Evolutionary conservation across 37 sponge, comb jelly and placozoan species (phyloP), one percentile per base, ranked within the genome.

Genomic region (Amphimedon queenslandica): DNA sequence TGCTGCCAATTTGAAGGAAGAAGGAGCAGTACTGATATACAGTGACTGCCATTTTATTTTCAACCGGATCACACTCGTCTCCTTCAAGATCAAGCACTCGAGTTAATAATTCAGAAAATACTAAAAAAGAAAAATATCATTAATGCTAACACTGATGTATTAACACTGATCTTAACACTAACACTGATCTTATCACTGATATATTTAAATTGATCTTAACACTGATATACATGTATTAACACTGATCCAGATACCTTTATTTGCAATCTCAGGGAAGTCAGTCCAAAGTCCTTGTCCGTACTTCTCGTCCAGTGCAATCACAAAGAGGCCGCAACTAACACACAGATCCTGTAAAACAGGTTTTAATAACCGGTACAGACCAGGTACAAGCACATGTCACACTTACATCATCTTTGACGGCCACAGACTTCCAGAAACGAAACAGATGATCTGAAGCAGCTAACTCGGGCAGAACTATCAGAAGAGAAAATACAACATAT

Each of bases 21-120:
- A 57, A 86, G 36, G 87, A 55, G 4, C 66, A 37, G 72, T 61
- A 86, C 61, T 86, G 87, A 72, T 80, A 86, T 3, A 86, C 72
- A 57, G 87, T 86, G 60, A 86, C 81, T 8, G 70, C 70, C 87
- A 86, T 80, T 63, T 80, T 69, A 35, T 39, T 41, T 21, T 86
- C 87, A 2, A 51, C 58, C 1, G 74, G 72, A 37, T 80, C 87
- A 53, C 77, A 77, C 33, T 40, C 73, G 0, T 86, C 85, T 42
- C 42, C 40, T 20, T 85, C 87, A 43, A 80, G 64, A 71, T 71
- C 87, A 65, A 86, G 77, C 39, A 86, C 55, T 11, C 81, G 80
- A 57, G 42, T 64, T 65, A 86, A 33, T 18, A 86, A 39, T 43
- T 70, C 81, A 10, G 78, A 57, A 33, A 80, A 75, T 57, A 80